phyloP scores from a whole-genome alignment of 2,113 vertebrate species.

The Mustela lutreola region DNA sequence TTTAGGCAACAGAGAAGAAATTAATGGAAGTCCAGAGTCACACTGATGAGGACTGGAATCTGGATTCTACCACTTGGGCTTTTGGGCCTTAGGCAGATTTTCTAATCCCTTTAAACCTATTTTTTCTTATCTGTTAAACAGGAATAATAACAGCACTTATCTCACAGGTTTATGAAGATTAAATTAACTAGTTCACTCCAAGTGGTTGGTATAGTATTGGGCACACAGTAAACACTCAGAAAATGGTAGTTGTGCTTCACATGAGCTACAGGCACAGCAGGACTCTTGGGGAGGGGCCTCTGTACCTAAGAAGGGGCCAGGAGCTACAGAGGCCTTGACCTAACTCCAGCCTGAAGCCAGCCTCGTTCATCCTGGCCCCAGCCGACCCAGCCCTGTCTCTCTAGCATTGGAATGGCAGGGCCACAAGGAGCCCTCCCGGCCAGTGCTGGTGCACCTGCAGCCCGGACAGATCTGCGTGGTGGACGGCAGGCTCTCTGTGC shows the following conservation, averaged over 20 bases:
- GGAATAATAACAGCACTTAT: background rate
- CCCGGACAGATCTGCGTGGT: conserved; percentile 85
- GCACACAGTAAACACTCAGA: background rate
- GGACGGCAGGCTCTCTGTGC: conserved; percentile 80
- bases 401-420: conserved; percentile 88
- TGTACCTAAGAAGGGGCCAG: background rate
- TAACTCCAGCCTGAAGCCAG: background rate
- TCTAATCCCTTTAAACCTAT: background rate
- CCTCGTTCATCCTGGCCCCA: background rate
- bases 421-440: conserved; percentile 82
- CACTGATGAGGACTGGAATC: background rate
- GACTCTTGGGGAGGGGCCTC: background rate
- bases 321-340: background rate
- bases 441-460: conserved; percentile 76
- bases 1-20: background rate
- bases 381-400: background rate
- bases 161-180: background rate
- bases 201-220: background rate
- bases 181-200: background rate
- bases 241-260: background rate
- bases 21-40: conserved; percentile 4
- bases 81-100: background rate
- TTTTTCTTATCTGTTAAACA: conserved; percentile 15
- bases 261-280: background rate
- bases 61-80: background rate